These are phyloP conservation scores for Xestoiulus laeticollis DNA, from an alignment of 2,888 invertebrate species.

Conservation along the genomic window DNA sequence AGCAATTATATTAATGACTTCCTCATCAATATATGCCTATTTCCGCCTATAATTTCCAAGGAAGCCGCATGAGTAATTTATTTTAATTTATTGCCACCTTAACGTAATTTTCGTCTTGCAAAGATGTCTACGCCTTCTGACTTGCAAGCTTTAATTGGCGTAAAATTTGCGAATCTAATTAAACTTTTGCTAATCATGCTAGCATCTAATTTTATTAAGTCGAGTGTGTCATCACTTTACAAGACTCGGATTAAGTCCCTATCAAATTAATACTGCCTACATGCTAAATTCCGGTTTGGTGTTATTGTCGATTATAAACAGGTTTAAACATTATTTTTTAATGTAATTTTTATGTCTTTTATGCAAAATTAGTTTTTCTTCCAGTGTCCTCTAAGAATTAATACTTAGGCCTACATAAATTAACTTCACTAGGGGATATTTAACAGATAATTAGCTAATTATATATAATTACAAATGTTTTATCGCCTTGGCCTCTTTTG, in stretches of 20 bases:
- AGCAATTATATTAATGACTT: constrained; percentile 19
- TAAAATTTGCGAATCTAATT: constrained; percentile 18
- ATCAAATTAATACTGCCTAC: not conserved
- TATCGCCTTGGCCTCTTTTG: constrained; percentile 37
- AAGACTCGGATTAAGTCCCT: not conserved
- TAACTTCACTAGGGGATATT: not conserved
- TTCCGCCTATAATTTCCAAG: not conserved
- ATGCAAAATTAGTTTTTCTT: not conserved
- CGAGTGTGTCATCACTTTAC: not conserved
- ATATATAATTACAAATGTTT: not conserved
- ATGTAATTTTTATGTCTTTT: too few relatives aligned
- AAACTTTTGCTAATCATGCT: constrained; percentile 26
- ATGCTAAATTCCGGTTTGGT: not conserved
- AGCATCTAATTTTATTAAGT: not conserved
- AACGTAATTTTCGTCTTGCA: not conserved
- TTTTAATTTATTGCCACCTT: constrained; percentile 26
- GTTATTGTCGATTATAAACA: not conserved
- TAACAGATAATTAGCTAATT: not conserved
- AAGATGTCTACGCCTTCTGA: constrained; percentile 6
- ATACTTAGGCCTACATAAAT: not conserved
- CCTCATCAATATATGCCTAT: constrained; percentile 26
- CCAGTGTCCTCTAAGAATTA: not conserved
- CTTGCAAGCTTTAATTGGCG: constrained; percentile 1
- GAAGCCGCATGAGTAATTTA: constrained; percentile 9
- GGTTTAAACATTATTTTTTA: not conserved